Percentiles rank a stretch among this genome's conserved stretches.
phyloP scores from a whole-genome alignment of 2,797 vertebrate genomes.

The Emydoidea blandingii region DNA sequence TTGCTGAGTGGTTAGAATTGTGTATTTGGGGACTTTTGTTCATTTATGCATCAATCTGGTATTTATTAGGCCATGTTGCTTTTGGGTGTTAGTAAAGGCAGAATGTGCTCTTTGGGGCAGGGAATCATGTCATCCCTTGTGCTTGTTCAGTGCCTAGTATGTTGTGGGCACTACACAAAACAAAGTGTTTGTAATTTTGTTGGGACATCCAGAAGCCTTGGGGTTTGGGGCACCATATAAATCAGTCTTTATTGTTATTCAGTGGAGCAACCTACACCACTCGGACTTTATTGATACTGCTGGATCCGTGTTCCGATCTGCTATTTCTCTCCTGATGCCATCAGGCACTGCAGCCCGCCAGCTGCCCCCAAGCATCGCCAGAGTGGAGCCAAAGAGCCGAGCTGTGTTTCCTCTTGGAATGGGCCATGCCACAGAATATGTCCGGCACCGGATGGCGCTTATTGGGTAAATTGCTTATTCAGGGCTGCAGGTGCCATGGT shows the following conservation, averaged over 20 bases:
- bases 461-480: conserved; percentile 87
- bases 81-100: not conserved
- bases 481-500: not conserved
- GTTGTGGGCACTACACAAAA: not conserved
- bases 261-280: conserved; percentile 97
- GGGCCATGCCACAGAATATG: conserved; percentile 94
- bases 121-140: not conserved
- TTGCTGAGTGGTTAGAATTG: not conserved
- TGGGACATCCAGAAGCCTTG: not conserved
- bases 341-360: conserved; percentile 90
- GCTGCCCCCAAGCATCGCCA: conserved; percentile 93
- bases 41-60: not conserved
- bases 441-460: conserved; percentile 91
- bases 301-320: conserved; percentile 86
- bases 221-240: not conserved
- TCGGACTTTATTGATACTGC: conserved; percentile 92
- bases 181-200: not conserved
- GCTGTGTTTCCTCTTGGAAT: conserved; percentile 93
- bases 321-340: conserved; percentile 88
- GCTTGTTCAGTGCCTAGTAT: not conserved
- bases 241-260: conserved; percentile 21
- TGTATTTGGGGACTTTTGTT: not conserved
- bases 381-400: conserved; percentile 88
- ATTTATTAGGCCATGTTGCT: not conserved
- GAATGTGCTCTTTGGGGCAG: not conserved